A percentile compares a stretch with the other conserved stretches of the same genome.
phyloP scores from a whole-genome alignment of 2,797 vertebrate species.

The Lacerta viridis region DNA sequence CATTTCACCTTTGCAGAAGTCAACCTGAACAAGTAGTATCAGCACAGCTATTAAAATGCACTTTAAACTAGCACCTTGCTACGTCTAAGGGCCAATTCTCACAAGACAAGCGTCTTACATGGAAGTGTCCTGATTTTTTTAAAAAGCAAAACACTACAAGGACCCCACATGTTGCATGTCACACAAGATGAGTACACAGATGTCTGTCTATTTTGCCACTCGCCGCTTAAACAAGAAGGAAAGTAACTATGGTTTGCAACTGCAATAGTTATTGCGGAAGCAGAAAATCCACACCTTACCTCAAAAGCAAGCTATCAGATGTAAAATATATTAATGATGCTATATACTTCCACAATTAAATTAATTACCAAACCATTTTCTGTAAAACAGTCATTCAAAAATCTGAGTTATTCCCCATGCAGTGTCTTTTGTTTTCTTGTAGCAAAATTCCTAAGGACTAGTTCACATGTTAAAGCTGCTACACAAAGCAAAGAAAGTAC shows the following conservation, averaged over 20 bases:
- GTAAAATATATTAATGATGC: not conserved
- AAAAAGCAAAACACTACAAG: too few relatives aligned
- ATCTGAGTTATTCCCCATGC: not conserved
- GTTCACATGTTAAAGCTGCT: not conserved
- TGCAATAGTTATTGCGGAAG: not conserved
- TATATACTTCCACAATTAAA: not conserved
- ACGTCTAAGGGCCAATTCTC: not conserved
- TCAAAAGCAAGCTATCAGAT: not conserved
- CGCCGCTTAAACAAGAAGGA: not conserved
- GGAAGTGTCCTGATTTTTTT: not conserved
- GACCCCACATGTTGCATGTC: not conserved
- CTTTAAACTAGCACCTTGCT: not conserved
- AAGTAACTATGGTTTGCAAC: not conserved
- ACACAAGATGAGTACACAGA: not conserved
- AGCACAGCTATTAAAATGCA: not conserved
- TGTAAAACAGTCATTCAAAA: not conserved
- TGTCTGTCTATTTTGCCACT: not conserved
- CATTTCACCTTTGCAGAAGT: not conserved
- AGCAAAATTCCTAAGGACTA: not conserved
- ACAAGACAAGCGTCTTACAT: not conserved
- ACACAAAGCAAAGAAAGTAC: not conserved
- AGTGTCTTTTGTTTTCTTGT: not conserved
- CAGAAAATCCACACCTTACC: not conserved
- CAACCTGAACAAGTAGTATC: not conserved
- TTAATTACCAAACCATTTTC: not conserved